Evolutionary conservation across 2,797 vertebrate species (phyloP).

Genomic region (Erethizon dorsatum): DNA sequence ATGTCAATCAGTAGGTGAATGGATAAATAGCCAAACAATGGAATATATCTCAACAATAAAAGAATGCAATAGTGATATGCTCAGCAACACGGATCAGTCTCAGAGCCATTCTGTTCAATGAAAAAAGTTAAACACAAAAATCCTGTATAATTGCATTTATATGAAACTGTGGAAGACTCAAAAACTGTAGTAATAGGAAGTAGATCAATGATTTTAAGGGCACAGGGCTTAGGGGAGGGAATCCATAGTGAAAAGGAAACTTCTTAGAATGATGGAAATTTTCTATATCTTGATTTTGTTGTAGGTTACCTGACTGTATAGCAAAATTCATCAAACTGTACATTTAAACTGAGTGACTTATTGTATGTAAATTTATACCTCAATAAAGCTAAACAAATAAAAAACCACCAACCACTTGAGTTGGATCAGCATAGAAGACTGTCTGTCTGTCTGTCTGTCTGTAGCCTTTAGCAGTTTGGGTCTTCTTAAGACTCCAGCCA

Average conservation of each 20-base stretch:
- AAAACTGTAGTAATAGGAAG: background rate
- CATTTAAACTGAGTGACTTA: background rate
- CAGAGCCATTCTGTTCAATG: conserved; percentile 19
- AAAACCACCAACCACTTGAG: background rate
- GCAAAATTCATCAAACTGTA: conserved; percentile 48
- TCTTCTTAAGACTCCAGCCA: background rate
- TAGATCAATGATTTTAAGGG: background rate
- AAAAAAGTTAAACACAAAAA: conserved; percentile 62
- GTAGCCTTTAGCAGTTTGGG: background rate
- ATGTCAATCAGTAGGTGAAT: background rate
- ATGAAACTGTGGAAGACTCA: conserved; percentile 42
- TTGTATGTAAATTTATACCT: conserved; percentile 51
- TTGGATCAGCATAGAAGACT: background rate
- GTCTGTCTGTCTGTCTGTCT: background rate
- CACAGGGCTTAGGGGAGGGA: background rate
- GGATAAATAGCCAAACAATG: background rate
- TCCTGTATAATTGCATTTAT: conserved; percentile 7
- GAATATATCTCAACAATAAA: background rate
- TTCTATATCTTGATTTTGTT: conserved; percentile 57
- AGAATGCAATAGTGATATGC: background rate
- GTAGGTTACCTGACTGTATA: conserved; percentile 11
- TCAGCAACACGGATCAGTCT: background rate
- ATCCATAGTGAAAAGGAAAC: background rate
- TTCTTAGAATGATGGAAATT: background rate
- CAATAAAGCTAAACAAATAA: conserved; percentile 56